Conservation (phyloP, 2,888 invertebrate genomes). For the Altica lythri region DNA sequence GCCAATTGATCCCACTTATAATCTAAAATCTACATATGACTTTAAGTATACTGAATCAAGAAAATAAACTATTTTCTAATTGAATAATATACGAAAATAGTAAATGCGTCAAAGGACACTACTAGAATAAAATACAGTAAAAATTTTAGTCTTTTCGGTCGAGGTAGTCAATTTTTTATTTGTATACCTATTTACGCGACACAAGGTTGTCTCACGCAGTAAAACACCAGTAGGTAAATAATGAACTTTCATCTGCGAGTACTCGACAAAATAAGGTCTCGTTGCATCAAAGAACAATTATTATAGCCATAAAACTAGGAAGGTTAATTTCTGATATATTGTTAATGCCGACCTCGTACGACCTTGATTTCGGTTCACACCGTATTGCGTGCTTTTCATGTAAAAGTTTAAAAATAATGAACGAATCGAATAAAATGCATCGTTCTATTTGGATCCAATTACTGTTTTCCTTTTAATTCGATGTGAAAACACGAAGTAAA, state of each 20-base stretch:
- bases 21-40: no score
- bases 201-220: conserved; percentile 11
- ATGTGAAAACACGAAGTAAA: conserved; percentile 19
- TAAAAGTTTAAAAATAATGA: conserved; percentile 29
- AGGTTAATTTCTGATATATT: conserved; percentile 28
- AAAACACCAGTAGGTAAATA: conserved; percentile 4
- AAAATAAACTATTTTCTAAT: no score
- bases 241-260: conserved; percentile 2
- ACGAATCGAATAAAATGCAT: conserved; percentile 22
- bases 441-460: conserved; percentile 22
- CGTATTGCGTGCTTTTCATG: conserved; percentile 39
- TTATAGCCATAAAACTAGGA: conserved; percentile 6
- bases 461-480: conserved; percentile 28
- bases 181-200: neutral
- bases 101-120: no score
- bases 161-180: neutral
- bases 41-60: no score
- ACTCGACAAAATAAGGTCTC: conserved; percentile 15
- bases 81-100: no score
- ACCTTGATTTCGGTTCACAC: conserved; percentile 36
- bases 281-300: conserved; percentile 14
- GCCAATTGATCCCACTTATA: no score
- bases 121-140: no score
- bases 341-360: conserved; percentile 36
- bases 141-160: conserved; percentile 2